Conservation (phyloP, 2,888 invertebrate species). For the Stenoptilia bipunctidactyla region DNA sequence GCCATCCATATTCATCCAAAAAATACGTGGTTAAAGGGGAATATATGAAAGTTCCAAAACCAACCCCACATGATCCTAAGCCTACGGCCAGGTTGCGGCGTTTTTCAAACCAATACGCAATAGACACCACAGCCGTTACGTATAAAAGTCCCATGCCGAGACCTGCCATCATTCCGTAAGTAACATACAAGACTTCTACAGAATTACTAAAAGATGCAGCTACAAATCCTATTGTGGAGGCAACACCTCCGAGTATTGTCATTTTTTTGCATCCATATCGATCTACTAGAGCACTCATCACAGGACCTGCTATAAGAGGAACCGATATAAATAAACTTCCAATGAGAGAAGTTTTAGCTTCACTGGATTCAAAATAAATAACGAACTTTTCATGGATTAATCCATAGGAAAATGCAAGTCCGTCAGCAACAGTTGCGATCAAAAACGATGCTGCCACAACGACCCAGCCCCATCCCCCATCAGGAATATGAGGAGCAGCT, state of each 20-base stretch:
- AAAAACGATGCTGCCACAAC: conserved; percentile 89
- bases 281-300: conserved; percentile 88
- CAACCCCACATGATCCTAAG: conserved; percentile 89
- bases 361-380: conserved; percentile 80
- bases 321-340: conserved; percentile 92
- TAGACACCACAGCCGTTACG: conserved; percentile 91
- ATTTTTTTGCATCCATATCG: conserved; percentile 84
- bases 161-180: conserved; percentile 88
- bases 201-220: conserved; percentile 79
- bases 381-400: conserved; percentile 86
- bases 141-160: conserved; percentile 87
- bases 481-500: conserved; percentile 75
- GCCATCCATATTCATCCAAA: conserved; percentile 83
- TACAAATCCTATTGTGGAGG: conserved; percentile 82
- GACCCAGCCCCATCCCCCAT: conserved; percentile 94
- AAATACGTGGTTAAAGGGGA: conserved; percentile 86
- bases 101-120: conserved; percentile 94
- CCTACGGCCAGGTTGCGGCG: conserved; percentile 89
- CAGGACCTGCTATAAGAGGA: conserved; percentile 86
- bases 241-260: conserved; percentile 80
- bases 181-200: conserved; percentile 82
- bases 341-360: conserved; percentile 89
- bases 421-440: conserved; percentile 91
- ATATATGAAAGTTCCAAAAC: conserved; percentile 90
- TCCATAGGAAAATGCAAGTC: conserved; percentile 93